Base-by-base conservation (phyloP, 2,797 vertebrate species). In the Phrynocephalus forsythii region DNA sequence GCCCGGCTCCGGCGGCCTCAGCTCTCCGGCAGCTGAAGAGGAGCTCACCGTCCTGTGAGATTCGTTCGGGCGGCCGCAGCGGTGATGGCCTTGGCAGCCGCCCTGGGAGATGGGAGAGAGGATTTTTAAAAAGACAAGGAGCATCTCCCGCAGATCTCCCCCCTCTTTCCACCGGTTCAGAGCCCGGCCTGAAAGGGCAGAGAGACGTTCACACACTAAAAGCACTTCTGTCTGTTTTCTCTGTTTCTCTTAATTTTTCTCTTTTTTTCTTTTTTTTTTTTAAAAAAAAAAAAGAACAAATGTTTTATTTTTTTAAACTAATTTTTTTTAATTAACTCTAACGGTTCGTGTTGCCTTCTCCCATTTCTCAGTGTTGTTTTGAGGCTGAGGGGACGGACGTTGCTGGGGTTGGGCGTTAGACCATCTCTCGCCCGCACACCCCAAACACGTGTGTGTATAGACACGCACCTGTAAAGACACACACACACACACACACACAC, bases 31-130 rank as follows among this genome's bases (percentile, higher is more conserved):
- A 13, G 24, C 77, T 10, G 82, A 87, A 66, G 95, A 95, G 72
- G 95, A 95, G 80, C 92, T 94, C n/a, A 95, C 95, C 0, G 91
- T 95, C 83, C 91, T 95, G 80, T 95, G 93, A 95, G 33, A 81
- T 1, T 1, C 5, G 5, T 30, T 24, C 22, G 15, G 48, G 5
- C 10, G 20, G 9, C 33, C 0, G 9, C 13, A 3, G 48, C 6
- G 52, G 16, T 3, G 73, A 44, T 9, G 66, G 28, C 38, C 22
- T 38, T 63, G 76, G 22, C 56, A 69, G 24, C 80, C 50, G 15
- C 6, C 72, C 78, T 18, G 83, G 83, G 24, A 80, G 9, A 24
- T 67, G 60, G 3, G 63, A 10, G 44, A 5, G 10, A 1, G 18
- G 0, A 28, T 38, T 3, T 38, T 38, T 38, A n/a, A 60, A 33